Evolutionary conservation across 2,888 invertebrate genomes (phyloP).

Genomic region (Halocaridina rubra): DNA sequence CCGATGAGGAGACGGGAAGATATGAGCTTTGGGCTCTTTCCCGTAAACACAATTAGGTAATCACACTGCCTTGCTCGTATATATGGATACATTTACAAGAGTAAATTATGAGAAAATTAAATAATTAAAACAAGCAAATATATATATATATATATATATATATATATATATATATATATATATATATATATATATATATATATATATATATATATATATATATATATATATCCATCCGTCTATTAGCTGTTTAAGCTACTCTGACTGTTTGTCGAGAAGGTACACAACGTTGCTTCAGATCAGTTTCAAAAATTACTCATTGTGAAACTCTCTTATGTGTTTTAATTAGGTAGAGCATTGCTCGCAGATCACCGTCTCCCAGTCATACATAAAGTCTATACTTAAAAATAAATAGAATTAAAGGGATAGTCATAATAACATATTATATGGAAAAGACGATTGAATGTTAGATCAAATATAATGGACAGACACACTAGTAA

Average conservation of each 20-base stretch:
- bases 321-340: no score
- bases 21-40: no score
- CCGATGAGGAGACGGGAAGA: no score
- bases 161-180: neutral
- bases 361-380: neutral
- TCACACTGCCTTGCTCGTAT: no score
- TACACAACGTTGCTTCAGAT: no score
- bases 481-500: neutral
- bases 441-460: neutral
- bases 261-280: no score
- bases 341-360: neutral
- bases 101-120: neutral
- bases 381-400: neutral
- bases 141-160: neutral
- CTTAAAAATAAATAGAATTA: neutral
- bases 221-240: no score
- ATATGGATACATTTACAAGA: neutral
- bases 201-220: neutral
- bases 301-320: no score
- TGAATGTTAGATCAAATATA: neutral
- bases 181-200: slow-evolving; percentile 26
- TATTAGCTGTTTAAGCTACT: no score
- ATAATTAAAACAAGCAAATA: neutral
- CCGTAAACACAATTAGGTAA: no score
- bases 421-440: neutral